Base-by-base conservation (phyloP, 2,888 invertebrate genomes). In the Apeira syringaria region DNA sequence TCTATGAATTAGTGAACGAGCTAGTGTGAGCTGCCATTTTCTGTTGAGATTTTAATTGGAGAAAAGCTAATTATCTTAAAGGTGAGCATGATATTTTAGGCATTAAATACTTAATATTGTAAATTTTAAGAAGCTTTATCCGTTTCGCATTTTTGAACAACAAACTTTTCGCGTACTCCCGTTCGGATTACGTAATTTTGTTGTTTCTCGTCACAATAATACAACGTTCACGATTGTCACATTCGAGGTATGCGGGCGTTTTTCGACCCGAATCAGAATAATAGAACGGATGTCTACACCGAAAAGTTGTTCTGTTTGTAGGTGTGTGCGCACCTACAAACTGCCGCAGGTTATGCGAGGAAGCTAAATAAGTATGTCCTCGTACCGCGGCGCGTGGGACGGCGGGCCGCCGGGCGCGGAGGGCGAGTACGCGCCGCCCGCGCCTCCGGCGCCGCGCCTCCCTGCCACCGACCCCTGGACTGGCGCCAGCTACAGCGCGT, bases 231-330 rank as follows among this genome's bases (percentile, higher is more conserved):
- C 72, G 75, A 78, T 61, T 68, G 68, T 58, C 59, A 59, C 66
- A 59, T 59, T 51, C 51, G 42, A 68, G 66, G 66, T 64, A 68
- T 71, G 71, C 80, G 74, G 77, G 70, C 61, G 64, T 69, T 67
- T 68, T 68, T 70, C 77, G 67, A 74, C 72, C 73, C 75, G 73
- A 63, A 69, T 75, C 44, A 27, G 40, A 33, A 49, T 56, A 64
- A 67, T 73, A 80, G 86, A 87, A 68, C 82, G 82, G 88, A 76
- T 84, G 77, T 85, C 87, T 90, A 92, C 92, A 92, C 92, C 92
- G 85, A 91, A 91, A 88, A 92, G 92, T 92, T 92, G 80, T 92
- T 92, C 92, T 92, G 91, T 92, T 92, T 92, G 91, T 92, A 92
- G 92, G 92, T 92, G 89, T 88, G 88, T 87, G 84, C 88, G 80